Conservation (phyloP, 2,888 invertebrate genomes). For the Ptilodon capucinus region DNA sequence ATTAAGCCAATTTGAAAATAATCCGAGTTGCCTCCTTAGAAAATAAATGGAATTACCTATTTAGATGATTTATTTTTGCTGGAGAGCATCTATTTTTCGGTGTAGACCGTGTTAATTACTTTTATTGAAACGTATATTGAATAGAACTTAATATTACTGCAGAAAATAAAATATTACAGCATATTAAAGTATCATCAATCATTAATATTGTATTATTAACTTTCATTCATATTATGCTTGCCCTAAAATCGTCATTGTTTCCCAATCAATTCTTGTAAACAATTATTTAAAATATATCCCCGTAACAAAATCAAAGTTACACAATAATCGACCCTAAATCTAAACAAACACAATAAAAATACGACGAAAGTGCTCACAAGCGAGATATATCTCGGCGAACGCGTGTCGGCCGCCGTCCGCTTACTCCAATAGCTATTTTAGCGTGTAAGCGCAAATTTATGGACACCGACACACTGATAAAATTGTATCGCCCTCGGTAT, state of each 20-base stretch:
- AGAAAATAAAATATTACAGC: no score
- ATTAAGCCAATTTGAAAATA: conserved; percentile 9
- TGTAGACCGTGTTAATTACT: not conserved
- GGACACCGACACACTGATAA: conserved; percentile 65
- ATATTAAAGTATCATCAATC: no score
- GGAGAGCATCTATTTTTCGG: not conserved
- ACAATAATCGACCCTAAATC: conserved; percentile 15
- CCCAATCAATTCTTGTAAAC: no score
- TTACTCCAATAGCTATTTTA: conserved; percentile 60
- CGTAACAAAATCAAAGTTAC: not conserved
- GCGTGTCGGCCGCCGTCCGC: conserved; percentile 46
- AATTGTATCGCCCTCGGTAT: conserved; percentile 61
- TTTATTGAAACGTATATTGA: no score
- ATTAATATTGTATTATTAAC: no score
- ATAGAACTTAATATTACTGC: no score
- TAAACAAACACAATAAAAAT: conserved; percentile 27
- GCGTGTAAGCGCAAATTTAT: conserved; percentile 74
- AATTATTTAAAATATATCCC: not conserved
- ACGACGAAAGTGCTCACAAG: conserved; percentile 37
- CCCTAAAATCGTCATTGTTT: no score
- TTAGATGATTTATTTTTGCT: not conserved
- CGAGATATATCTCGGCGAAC: conserved; percentile 57
- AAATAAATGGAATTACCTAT: conserved; percentile 5
- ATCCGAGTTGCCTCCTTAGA: conserved; percentile 13
- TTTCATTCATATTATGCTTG: no score